A percentile compares a stretch with the other conserved stretches of the same genome.
phyloP scores from a whole-genome alignment of 2,113 vertebrate genomes.

The Psophia crepitans region DNA sequence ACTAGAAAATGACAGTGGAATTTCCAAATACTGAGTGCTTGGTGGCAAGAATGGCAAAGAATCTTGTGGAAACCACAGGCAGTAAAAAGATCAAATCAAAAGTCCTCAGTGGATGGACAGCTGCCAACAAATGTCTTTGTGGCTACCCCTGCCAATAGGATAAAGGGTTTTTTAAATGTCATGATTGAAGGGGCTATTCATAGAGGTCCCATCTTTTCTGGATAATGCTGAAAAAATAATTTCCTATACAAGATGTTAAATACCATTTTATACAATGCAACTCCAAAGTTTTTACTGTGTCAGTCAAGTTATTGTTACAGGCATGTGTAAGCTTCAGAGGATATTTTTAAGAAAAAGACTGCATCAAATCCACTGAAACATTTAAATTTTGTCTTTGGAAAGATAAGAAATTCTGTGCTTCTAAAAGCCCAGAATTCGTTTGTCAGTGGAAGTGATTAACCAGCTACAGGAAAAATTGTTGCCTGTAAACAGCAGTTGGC shows the following conservation, averaged over 20 bases:
- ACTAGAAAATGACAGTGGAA: background rate
- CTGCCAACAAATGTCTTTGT: background rate
- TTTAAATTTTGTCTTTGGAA: background rate
- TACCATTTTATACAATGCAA: background rate
- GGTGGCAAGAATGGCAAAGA: background rate
- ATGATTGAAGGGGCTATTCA: background rate
- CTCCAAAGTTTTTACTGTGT: background rate
- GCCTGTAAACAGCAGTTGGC: background rate
- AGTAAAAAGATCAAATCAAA: background rate
- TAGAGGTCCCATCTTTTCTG: background rate
- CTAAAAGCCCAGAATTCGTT: background rate
- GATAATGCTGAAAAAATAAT: background rate
- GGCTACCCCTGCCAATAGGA: background rate
- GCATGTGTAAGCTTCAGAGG: background rate
- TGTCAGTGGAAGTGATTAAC: background rate
- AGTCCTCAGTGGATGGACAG: background rate
- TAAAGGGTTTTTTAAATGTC: background rate
- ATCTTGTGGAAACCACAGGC: background rate
- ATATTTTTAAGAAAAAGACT: background rate
- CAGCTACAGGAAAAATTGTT: background rate
- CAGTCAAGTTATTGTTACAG: background rate
- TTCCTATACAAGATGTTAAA: background rate
- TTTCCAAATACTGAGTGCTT: background rate
- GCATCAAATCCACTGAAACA: background rate
- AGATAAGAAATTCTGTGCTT: background rate